These are phyloP conservation scores for Sialis fuliginosa DNA, from an alignment of 2,888 invertebrate genomes.

Conservation along the genomic window DNA sequence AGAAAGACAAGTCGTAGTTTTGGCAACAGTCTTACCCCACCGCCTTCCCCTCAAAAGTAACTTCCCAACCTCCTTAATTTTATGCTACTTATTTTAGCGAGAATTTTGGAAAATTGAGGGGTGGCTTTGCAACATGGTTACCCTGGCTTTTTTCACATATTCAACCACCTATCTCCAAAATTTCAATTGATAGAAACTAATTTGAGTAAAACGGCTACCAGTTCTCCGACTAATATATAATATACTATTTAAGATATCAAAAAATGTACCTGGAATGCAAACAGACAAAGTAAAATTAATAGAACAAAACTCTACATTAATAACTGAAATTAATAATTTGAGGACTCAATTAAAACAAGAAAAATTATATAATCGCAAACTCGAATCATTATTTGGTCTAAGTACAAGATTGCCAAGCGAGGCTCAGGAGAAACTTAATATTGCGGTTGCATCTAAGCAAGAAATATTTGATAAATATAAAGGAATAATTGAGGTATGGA, in stretches of 20 bases:
- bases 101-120: too few relatives aligned
- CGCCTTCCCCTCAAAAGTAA: too few relatives aligned
- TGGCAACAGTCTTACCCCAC: too few relatives aligned
- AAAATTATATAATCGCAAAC: constrained; percentile 44
- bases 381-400: constrained; percentile 53
- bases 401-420: constrained; percentile 37
- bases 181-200: constrained; percentile 22
- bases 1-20: too few relatives aligned
- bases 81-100: too few relatives aligned
- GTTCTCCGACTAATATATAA: neutral
- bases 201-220: constrained; percentile 11
- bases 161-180: neutral
- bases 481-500: constrained; percentile 27
- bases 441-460: constrained; percentile 39
- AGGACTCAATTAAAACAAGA: constrained; percentile 49
- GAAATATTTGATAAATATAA: constrained; percentile 38
- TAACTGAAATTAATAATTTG: constrained; percentile 60
- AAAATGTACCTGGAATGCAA: constrained; percentile 18
- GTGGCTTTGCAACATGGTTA: too few relatives aligned
- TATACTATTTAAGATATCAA: constrained; percentile 19
- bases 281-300: constrained; percentile 25
- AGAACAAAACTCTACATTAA: constrained; percentile 57
- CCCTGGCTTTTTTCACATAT: too few relatives aligned
- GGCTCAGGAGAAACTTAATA: constrained; percentile 42
- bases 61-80: too few relatives aligned